These are phyloP conservation scores for Acropora tenuis DNA, from an alignment of 64 coral and sea anemone species.

Conservation along the genomic window DNA sequence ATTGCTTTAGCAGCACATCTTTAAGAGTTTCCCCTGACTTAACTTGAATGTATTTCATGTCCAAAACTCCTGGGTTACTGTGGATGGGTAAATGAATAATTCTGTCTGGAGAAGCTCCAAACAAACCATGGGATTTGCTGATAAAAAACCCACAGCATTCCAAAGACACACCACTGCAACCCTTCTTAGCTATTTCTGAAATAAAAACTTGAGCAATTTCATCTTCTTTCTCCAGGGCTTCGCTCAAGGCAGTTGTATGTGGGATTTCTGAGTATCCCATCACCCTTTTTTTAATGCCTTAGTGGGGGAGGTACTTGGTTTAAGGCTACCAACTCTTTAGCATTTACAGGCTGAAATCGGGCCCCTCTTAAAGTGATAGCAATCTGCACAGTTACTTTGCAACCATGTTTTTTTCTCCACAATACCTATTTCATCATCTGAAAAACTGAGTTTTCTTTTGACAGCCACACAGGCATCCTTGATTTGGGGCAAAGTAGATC, in stretches of 20 bases:
- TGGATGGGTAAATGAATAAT: constrained; percentile 9
- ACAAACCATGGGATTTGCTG: constrained; percentile 53
- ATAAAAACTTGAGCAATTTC: constrained; percentile 49
- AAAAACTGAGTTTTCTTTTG: constrained; percentile 58
- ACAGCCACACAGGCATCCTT: constrained; percentile 39
- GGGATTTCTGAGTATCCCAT: constrained; percentile 14
- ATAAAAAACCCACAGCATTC: constrained; percentile 56
- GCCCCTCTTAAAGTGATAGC: constrained; percentile 42
- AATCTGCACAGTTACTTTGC: constrained; percentile 26
- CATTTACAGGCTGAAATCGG: constrained; percentile 64
- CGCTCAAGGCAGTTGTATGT: constrained; percentile 43
- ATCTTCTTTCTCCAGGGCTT: constrained; percentile 43
- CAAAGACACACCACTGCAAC: constrained; percentile 29
- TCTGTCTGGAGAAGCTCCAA: constrained; percentile 48
- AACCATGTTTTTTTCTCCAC: constrained; percentile 40
- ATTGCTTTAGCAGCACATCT: constrained; percentile 23
- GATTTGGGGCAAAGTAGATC: constrained; percentile 26
- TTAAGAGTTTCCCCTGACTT: constrained; percentile 22
- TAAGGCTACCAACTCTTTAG: constrained; percentile 38
- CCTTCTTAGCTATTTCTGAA: constrained; percentile 3
- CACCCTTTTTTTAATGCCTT: constrained; percentile 62
- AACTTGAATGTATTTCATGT: constrained; percentile 36
- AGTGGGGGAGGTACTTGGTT: constrained; percentile 36
- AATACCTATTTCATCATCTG: constrained; percentile 35
- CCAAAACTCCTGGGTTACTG: constrained; percentile 5